Base-by-base conservation (phyloP, 2,888 invertebrate genomes). In the Aphidoletes aphidimyza region DNA sequence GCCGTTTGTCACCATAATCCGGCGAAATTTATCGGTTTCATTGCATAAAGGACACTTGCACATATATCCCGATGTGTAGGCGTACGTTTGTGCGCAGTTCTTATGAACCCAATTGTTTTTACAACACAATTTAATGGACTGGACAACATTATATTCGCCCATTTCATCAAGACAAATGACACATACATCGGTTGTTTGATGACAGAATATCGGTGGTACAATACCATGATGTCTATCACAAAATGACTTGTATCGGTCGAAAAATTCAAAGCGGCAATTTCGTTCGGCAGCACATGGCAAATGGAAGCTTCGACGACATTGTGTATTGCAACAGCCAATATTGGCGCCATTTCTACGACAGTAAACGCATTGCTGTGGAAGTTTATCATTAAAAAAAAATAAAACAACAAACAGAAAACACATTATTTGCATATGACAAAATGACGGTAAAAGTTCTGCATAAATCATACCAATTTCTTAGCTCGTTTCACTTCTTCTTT, bases 1-100 rank as follows among this genome's bases (percentile, higher is more conserved):
- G 88, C 26, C 93, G 88, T 0, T 93, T 92, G 0, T 90, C 87
- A 85, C 92, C 91, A n/a, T n/a, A n/a, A n/a, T n/a, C n/a, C n/a
- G n/a, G 6, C n/a, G 2, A 54, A 54, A 69, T 8, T 0, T 69
- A 14, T 69, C 30, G 14, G 34, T 11, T 2, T 69, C 34, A 11
- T 96, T 96, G 87, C 95, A 97, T 0, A 95, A 89, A 0, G 97
- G 96, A 88, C 97, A 97, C 87, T 95, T 96, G 86, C 96, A 93
- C 88, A 94, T 96, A 87, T 96, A 95, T 0, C 96, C 97, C 0
- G 96, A 93, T 86, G 92, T 94, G 6, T 93, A 88, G 0, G 96
- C 95, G 89, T 95, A 92, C 85, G 91, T 91, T 90, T 94, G 93
- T 39, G 95, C 88, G 89, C 96, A 96, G n/a, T 87, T 87, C 78